phyloP scores from a whole-genome alignment of 2,888 invertebrate species.

The Lepeophtheirus nordmannii region DNA sequence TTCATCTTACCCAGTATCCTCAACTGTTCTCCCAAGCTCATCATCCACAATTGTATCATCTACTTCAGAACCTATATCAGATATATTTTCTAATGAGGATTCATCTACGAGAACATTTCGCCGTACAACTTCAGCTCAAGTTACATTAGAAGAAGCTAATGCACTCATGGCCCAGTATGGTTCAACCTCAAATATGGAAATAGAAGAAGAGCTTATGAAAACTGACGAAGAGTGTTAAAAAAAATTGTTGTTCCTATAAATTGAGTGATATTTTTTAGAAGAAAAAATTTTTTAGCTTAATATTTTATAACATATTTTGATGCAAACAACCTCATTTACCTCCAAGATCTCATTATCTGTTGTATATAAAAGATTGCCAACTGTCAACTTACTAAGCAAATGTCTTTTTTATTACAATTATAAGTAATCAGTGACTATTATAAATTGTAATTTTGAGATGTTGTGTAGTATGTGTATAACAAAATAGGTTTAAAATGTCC shows the following conservation, averaged over 20 bases:
- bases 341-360: too few species aligned
- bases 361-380: too few species aligned
- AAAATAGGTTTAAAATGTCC: too few species aligned
- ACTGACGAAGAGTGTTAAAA: neutral
- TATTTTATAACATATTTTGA: too few species aligned
- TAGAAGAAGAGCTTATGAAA: slow-evolving; percentile 26
- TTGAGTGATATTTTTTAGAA: too few species aligned
- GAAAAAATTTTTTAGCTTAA: too few species aligned
- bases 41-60: slow-evolving; percentile 27
- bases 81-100: slow-evolving; percentile 35
- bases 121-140: slow-evolving; percentile 38
- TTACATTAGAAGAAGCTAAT: slow-evolving; percentile 37
- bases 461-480: too few species aligned
- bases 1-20: slow-evolving; percentile 3
- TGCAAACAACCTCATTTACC: too few species aligned
- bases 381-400: too few species aligned
- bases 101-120: slow-evolving; percentile 37
- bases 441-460: too few species aligned
- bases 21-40: slow-evolving; percentile 13
- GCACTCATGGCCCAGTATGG: slow-evolving; percentile 36
- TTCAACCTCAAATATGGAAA: slow-evolving; percentile 30
- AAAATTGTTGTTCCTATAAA: too few species aligned
- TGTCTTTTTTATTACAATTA: neutral
- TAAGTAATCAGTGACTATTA: neutral
- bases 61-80: slow-evolving; percentile 9